phyloP scores from a whole-genome alignment of 2,797 vertebrate species.

The Chaetodon trifasciatus region DNA sequence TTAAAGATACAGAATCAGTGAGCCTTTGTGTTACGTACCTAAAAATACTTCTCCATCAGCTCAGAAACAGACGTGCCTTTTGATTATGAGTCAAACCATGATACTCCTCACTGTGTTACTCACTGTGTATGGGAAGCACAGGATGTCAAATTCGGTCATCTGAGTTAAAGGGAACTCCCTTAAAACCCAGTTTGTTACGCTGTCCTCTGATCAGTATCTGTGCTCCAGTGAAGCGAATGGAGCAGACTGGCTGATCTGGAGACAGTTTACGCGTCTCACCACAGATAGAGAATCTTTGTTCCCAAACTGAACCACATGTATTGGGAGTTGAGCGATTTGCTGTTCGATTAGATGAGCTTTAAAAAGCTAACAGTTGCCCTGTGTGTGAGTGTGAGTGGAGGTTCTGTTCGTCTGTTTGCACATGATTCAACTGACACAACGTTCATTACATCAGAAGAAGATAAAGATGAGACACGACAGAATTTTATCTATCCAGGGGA shows the following conservation, averaged over 20 bases:
- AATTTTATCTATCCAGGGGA: neutral
- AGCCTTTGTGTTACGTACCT: neutral
- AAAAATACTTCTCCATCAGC: neutral
- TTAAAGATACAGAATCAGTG: neutral
- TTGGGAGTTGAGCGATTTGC: neutral
- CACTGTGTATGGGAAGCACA: neutral
- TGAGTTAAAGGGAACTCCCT: constrained; percentile 15
- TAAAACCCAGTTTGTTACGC: constrained; percentile 37
- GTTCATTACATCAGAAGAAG: neutral
- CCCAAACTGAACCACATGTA: neutral
- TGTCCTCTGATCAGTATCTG: constrained; percentile 44
- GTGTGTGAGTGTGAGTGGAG: neutral
- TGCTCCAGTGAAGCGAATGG: neutral
- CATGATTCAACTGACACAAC: neutral
- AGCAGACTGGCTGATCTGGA: constrained; percentile 28
- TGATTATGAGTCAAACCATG: neutral
- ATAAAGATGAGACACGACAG: neutral
- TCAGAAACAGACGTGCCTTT: neutral
- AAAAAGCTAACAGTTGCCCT: neutral
- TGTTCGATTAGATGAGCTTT: constrained; percentile 15
- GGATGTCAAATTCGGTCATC: constrained; percentile 13
- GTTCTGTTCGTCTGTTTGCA: constrained; percentile 8
- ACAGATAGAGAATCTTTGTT: constrained; percentile 36
- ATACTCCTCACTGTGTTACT: neutral
- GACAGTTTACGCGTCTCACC: constrained; percentile 22